Evolutionary conservation across 2,113 vertebrate species (phyloP).

Genomic region (Ochotona curzoniae): DNA sequence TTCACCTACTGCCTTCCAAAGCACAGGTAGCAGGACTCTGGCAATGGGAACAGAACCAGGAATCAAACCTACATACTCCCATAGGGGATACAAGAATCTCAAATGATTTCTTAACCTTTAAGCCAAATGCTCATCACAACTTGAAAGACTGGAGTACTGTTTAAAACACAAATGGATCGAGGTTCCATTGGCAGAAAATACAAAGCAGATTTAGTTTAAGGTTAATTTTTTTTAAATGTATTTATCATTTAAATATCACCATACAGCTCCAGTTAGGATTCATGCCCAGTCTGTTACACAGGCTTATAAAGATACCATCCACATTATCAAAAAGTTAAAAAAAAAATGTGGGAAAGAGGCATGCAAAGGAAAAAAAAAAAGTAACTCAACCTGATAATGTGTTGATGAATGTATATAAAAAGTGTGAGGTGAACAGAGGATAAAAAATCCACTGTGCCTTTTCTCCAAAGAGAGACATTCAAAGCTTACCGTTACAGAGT

Average conservation of each 20-base stretch:
- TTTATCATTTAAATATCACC: neutral
- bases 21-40: too few species aligned
- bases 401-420: neutral
- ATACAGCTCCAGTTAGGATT: neutral
- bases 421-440: neutral
- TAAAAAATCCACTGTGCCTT: neutral
- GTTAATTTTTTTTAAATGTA: neutral
- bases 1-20: too few species aligned
- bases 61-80: too few species aligned
- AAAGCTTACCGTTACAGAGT: neutral
- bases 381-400: neutral
- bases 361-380: slow-evolving; percentile 11
- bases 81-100: too few species aligned
- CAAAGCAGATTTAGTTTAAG: neutral
- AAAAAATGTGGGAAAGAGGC: neutral
- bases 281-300: neutral
- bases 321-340: neutral
- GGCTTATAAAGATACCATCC: neutral
- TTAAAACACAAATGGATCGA: neutral
- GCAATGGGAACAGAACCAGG: too few species aligned
- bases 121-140: too few species aligned
- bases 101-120: too few species aligned
- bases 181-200: neutral
- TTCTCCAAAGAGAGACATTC: neutral
- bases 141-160: neutral